Percentiles rank a stretch among this genome's conserved stretches.
Conservation (phyloP, 2,888 invertebrate species). For the Lymantria dispar region DNA sequence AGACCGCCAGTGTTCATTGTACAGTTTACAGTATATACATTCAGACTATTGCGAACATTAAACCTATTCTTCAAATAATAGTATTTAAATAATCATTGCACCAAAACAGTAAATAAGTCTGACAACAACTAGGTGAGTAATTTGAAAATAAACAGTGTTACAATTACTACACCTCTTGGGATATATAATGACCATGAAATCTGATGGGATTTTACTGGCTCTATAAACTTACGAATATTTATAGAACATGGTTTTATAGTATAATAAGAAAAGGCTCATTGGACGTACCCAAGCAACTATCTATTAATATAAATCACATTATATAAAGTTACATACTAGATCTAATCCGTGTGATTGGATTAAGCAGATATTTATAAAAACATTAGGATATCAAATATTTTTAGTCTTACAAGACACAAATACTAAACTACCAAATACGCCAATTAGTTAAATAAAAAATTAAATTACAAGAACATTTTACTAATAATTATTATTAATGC, state of each 20-base stretch:
- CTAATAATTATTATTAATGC: too few species aligned
- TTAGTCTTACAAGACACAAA: too few species aligned
- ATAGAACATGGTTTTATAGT: conserved; percentile 1
- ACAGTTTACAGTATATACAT: conserved; percentile 29
- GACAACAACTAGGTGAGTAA: conserved; percentile 39
- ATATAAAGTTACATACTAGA: too few species aligned
- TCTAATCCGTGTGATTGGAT: conserved; percentile 3
- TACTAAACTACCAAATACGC: too few species aligned
- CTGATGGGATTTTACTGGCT: background rate
- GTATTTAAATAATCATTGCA: conserved; percentile 27
- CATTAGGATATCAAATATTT: too few species aligned
- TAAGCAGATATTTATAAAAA: too few species aligned
- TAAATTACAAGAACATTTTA: too few species aligned
- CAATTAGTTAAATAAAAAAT: too few species aligned
- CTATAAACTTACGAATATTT: background rate
- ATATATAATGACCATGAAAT: conserved; percentile 10
- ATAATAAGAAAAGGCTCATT: background rate
- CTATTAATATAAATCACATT: background rate
- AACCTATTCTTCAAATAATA: conserved; percentile 4
- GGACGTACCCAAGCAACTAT: background rate
- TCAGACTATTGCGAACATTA: conserved; percentile 32
- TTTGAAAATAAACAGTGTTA: background rate
- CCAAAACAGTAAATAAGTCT: conserved; percentile 31
- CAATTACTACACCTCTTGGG: too few species aligned
- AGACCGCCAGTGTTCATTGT: conserved; percentile 70